Evolutionary conservation across 2,888 invertebrate genomes (phyloP).

Genomic region (Trissonchulus latispiculum): DNA sequence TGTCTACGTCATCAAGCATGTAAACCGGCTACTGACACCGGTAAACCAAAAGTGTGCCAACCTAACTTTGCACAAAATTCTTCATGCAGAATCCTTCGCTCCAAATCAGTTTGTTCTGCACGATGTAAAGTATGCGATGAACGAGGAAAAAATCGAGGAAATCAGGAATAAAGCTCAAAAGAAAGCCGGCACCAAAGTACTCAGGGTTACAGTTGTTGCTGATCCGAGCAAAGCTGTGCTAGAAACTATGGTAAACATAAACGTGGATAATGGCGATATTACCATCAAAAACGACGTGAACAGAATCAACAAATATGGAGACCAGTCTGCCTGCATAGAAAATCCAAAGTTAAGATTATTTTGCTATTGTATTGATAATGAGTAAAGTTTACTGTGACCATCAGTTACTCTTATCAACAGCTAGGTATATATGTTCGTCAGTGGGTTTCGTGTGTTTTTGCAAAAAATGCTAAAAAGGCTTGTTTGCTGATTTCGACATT

Average conservation of each 20-base stretch:
- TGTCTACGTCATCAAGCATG: not conserved
- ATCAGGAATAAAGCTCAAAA: not conserved
- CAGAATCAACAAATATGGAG: slow-evolving; percentile 14
- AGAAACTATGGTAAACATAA: slow-evolving; percentile 5
- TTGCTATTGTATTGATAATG: slow-evolving; percentile 13
- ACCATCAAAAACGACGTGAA: slow-evolving; percentile 6
- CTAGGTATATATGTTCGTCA: too few species aligned
- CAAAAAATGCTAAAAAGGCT: too few species aligned
- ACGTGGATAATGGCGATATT: not conserved
- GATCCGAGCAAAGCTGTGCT: not conserved
- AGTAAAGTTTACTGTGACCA: too few species aligned
- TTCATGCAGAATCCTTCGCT: slow-evolving; percentile 2
- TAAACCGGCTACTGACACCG: not conserved
- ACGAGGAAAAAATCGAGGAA: too few species aligned
- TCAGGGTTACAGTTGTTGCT: not conserved
- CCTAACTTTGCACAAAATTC: not conserved
- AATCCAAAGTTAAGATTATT: not conserved
- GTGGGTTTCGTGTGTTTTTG: too few species aligned
- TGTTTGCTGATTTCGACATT: too few species aligned
- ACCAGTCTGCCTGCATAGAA: slow-evolving; percentile 4
- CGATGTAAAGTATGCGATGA: not conserved
- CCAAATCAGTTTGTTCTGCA: not conserved
- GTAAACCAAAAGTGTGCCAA: slow-evolving; percentile 1
- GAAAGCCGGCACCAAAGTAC: not conserved
- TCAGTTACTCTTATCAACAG: too few species aligned